Conservation (phyloP, 2,113 vertebrate genomes). For the Callipepla californica region DNA sequence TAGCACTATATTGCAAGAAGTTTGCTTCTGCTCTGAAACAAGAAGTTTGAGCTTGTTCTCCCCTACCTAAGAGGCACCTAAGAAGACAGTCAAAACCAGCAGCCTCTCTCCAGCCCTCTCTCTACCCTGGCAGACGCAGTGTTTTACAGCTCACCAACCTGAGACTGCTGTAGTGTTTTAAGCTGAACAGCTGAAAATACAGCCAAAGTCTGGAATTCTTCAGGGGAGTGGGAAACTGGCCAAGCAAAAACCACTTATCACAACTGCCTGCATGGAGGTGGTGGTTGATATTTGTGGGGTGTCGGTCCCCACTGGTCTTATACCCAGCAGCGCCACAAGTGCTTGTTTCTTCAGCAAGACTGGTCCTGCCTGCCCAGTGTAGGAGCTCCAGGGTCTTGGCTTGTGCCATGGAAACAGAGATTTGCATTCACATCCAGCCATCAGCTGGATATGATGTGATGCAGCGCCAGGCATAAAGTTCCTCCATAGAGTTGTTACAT, state of each 20-base stretch:
- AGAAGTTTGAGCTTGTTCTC: not conserved
- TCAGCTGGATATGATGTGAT: rapidly evolving
- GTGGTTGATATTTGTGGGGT: not conserved
- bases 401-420: not conserved
- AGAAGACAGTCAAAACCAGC: not conserved
- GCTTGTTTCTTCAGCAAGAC: not conserved
- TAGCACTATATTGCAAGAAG: not conserved
- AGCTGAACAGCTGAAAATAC: rapidly evolving
- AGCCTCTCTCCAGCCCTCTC: not conserved
- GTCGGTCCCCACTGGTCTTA: not conserved
- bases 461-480: not conserved
- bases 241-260: not conserved
- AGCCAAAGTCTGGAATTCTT: not conserved
- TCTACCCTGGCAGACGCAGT: not conserved
- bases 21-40: not conserved
- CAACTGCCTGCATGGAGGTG: not conserved
- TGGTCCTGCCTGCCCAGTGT: not conserved
- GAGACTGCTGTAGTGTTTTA: not conserved
- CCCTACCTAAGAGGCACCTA: not conserved
- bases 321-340: not conserved
- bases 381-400: not conserved
- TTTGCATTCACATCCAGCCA: not conserved
- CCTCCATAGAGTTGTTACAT: not conserved
- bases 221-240: not conserved
- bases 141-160: not conserved